These are phyloP conservation scores for Synodontis membranacea DNA, from an alignment of 2,113 vertebrate genomes.

Conservation along the genomic window DNA sequence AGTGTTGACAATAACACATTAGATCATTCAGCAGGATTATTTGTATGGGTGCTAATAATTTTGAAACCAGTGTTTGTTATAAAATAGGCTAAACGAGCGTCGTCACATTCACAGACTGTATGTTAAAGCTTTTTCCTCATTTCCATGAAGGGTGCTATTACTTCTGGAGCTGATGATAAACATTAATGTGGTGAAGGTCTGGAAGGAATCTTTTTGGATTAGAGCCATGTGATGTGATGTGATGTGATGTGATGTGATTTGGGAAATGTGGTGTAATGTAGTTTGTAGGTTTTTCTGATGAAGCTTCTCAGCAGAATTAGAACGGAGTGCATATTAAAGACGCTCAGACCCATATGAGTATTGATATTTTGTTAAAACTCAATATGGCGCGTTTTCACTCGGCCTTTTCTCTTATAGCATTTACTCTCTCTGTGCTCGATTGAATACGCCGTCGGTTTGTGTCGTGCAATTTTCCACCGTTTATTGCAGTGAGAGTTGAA, in stretches of 20 bases:
- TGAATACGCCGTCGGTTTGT: not conserved
- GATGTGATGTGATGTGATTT: not conserved
- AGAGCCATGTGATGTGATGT: too few species aligned
- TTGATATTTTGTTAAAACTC: not conserved
- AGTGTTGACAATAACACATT: too few species aligned
- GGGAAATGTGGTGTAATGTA: not conserved
- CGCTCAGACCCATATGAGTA: not conserved
- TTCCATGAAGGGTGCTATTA: not conserved
- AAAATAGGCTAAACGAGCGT: too few species aligned
- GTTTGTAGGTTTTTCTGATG: not conserved
- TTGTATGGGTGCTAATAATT: not conserved
- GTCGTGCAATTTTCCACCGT: not conserved
- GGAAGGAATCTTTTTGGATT: too few species aligned
- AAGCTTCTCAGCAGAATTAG: not conserved
- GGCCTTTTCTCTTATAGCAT: not conserved
- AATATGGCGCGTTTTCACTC: not conserved
- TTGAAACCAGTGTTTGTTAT: not conserved
- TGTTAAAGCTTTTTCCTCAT: not conserved
- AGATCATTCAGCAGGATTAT: not conserved
- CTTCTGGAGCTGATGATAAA: not conserved
- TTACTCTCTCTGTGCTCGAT: not conserved
- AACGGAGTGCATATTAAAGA: not conserved
- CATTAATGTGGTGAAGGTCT: too few species aligned
- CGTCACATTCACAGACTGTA: too few species aligned
- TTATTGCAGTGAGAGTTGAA: conserved; percentile 16